Evolutionary conservation across 2,888 invertebrate species (phyloP), one percentile per base, ranked within the genome.

Genomic region (Drymonia ruficornis): DNA sequence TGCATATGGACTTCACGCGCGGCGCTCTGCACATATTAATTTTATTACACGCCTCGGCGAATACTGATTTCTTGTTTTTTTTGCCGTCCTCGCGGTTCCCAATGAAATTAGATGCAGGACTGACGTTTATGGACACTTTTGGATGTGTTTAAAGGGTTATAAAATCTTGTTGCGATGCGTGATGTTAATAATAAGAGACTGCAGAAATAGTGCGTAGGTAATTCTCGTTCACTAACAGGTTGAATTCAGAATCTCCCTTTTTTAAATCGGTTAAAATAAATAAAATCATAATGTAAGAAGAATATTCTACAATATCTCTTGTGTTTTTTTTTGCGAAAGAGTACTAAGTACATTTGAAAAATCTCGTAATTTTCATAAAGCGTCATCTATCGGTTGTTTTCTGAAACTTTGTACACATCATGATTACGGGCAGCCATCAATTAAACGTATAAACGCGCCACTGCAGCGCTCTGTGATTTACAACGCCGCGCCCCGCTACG

Each of bases 21-120:
- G 74, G 72, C 64, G 76, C 80, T 81, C 64, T 74, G 75, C 82
- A 78, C 83, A 80, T 82, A 78, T 81, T 77, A 83, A 84, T 83
- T 84, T 84, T 73, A 80, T 72, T 68, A 63, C 70, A 62, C 55
- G 56, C 61, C 59, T 56, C 63, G 58, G 58, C 56, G 75, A 66
- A 69, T 74, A 72, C 73, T 65, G 68, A 67, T 74, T 64, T 61
- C 13, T 31, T 49, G 36, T 19, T 56, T 71, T 72, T 64, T 70
- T 66, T 72, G 59, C 72, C 72, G 72, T 64, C 60, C 60, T 64
- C 58, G 61, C 52, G 29, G 45, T 57, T 69, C 69, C 65, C 65
- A 19, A 2, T 43, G 43, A 43, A 43, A 43, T 43, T 19, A 16
- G 29, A 31, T 46, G 31, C 46, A 46, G 15, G 28, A 6, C 15